phyloP scores from a whole-genome alignment of 2,888 invertebrate species.

The Diplolepis rosae region DNA sequence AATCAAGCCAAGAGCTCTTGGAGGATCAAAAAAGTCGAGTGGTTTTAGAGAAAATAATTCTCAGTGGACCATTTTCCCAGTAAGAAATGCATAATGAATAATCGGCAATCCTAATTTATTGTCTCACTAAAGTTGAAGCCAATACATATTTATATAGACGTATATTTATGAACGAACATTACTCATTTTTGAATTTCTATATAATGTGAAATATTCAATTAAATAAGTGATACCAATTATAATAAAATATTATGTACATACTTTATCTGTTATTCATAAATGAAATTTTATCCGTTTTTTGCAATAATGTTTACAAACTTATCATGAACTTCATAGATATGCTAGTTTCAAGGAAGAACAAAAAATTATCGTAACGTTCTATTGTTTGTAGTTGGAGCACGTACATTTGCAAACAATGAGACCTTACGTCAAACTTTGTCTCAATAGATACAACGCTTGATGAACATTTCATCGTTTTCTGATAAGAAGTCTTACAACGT shows the following conservation, averaged over 20 bases:
- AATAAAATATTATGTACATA: too few relatives aligned
- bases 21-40: conserved; percentile 41
- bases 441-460: neutral
- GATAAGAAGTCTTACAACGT: neutral
- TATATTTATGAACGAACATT: too few relatives aligned
- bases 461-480: neutral
- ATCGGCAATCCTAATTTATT: too few relatives aligned
- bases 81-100: too few relatives aligned
- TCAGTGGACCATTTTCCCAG: neutral
- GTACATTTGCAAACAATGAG: conserved; percentile 14
- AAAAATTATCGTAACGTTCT: neutral
- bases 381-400: neutral
- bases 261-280: too few relatives aligned
- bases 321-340: conserved; percentile 6
- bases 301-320: neutral
- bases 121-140: too few relatives aligned
- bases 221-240: too few relatives aligned
- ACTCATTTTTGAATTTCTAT: too few relatives aligned
- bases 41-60: too few relatives aligned
- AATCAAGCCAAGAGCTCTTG: conserved; percentile 37
- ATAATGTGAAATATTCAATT: neutral
- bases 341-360: neutral
- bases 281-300: too few relatives aligned
- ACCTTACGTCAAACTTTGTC: conserved; percentile 19
- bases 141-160: too few relatives aligned